These are phyloP conservation scores for Octomys mimax DNA, from an alignment of 2,797 vertebrate species.

Conservation along the genomic window DNA sequence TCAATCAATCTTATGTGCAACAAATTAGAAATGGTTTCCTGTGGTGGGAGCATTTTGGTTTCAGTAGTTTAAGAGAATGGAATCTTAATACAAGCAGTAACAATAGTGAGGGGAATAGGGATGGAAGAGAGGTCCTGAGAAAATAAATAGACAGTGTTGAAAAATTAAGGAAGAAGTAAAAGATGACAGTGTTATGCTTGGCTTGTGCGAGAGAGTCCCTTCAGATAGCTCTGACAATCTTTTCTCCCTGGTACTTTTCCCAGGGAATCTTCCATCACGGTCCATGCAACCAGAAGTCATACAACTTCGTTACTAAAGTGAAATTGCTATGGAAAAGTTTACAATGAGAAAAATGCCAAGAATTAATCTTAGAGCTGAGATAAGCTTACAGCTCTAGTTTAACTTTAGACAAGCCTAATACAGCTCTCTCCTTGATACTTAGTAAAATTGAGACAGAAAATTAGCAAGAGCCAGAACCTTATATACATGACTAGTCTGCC, in stretches of 20 bases:
- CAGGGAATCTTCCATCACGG: background rate
- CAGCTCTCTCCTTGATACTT: background rate
- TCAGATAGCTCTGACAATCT: background rate
- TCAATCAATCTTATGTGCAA: background rate
- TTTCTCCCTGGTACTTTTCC: background rate
- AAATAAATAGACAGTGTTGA: background rate
- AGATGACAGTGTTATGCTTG: background rate
- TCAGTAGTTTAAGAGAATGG: background rate
- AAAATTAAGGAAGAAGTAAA: background rate
- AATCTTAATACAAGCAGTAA: background rate
- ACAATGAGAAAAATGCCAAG: background rate
- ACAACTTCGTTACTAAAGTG: background rate
- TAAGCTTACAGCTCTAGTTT: background rate
- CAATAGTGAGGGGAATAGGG: background rate
- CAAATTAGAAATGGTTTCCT: background rate
- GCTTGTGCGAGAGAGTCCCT: background rate
- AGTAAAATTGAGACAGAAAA: constrained; percentile 25
- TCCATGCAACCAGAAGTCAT: background rate
- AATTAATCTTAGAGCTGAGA: background rate
- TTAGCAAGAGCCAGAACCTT: background rate
- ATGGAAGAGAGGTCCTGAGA: background rate
- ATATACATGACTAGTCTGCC: background rate
- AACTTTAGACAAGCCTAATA: background rate
- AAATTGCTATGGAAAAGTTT: background rate
- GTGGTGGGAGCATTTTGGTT: background rate